Evolutionary conservation across 1,140 invertebrate species (phyloP), one percentile per base, ranked within the genome.

Genomic region (Polypedilum pembai): DNA sequence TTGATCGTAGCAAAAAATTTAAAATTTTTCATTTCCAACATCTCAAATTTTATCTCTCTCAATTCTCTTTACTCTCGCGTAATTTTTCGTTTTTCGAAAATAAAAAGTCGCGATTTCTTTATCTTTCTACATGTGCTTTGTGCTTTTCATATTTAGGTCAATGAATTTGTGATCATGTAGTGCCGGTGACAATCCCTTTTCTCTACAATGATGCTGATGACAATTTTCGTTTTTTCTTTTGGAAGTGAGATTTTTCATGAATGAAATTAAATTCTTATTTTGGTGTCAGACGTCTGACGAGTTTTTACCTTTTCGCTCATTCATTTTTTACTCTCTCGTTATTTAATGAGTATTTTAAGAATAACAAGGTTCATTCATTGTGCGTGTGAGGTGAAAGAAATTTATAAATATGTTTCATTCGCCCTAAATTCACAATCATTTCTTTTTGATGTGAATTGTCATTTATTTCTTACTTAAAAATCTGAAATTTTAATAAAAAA

Each of bases 251-350:
- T 15, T 15, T 45, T 56, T n/a, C n/a, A n/a, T 56, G 45, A n/a
- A n/a, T 56, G 45, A 56, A 56, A 56, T 56, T n/a, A n/a, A 56
- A n/a, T n/a, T n/a, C 45, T n/a, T n/a, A n/a, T n/a, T 56, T 56
- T n/a, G 45, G 45, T 56, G 45, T 56, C 45, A 12, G 41, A 10
- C 4, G 12, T n/a, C 12, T 56, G 45, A 12, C n/a, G 45, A 33
- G 24, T 33, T 33, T 33, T 33, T n/a, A 56, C 45, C 4, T 56
- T 56, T 56, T 12, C n/a, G n/a, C n/a, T n/a, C n/a, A n/a, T n/a
- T n/a, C 45, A 4, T 15, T 12, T 15, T n/a, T n/a, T n/a, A n/a
- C 45, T n/a, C n/a, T 4, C 10, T n/a, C 3, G 12, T 15, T 45
- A 56, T n/a, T 56, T 56, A n/a, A n/a, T 56, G 45, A 8, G n/a